A percentile compares a stretch with the other conserved stretches of the same genome.
These are phyloP conservation scores for Bombylius discolor DNA, from an alignment of 2,888 invertebrate genomes.

Conservation along the genomic window DNA sequence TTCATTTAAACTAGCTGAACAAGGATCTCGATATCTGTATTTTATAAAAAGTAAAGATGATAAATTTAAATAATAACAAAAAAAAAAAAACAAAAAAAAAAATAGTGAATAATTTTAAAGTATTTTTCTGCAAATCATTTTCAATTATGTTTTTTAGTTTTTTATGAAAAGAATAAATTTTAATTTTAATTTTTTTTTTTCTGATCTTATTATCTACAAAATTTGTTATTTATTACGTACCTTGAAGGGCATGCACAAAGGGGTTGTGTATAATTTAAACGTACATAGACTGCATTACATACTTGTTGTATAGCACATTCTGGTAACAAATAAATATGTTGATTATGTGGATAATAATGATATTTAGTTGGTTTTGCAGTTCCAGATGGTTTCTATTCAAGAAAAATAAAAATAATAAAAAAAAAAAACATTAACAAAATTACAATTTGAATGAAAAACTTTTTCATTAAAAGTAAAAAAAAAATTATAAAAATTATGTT, in stretches of 20 bases:
- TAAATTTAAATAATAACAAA: neutral
- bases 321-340: slow-evolving; percentile 80
- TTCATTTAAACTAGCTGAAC: slow-evolving; percentile 77
- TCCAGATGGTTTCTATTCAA: slow-evolving; percentile 57
- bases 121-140: neutral
- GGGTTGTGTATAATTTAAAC: slow-evolving; percentile 84
- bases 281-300: slow-evolving; percentile 85
- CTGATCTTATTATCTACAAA: too few relatives aligned
- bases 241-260: slow-evolving; percentile 82
- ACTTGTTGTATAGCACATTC: slow-evolving; percentile 92
- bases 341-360: slow-evolving; percentile 88
- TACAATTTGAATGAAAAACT: too few relatives aligned
- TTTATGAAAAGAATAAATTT: too few relatives aligned
- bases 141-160: neutral
- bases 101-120: too few relatives aligned
- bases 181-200: neutral
- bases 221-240: slow-evolving; percentile 15
- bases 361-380: slow-evolving; percentile 81
- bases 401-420: slow-evolving; percentile 18
- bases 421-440: neutral
- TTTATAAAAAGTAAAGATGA: neutral
- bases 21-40: slow-evolving; percentile 64
- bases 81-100: neutral
- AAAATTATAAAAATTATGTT: too few relatives aligned
- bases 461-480: too few relatives aligned